phyloP scores from a whole-genome alignment of 64 coral and sea anemone genomes.

The Montipora efflorescens region DNA sequence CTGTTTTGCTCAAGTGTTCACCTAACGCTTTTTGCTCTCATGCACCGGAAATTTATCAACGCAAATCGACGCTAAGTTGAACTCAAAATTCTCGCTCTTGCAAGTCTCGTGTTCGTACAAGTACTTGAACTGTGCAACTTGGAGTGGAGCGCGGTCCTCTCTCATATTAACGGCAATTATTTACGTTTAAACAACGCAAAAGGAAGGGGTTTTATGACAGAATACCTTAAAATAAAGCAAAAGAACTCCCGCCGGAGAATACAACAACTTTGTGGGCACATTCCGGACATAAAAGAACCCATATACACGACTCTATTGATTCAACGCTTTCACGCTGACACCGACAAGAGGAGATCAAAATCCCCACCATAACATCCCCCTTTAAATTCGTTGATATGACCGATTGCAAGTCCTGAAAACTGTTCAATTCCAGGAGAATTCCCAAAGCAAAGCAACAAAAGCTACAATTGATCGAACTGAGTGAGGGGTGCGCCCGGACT shows the following conservation, averaged over 20 bases:
- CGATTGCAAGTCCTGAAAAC: background rate
- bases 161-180: background rate
- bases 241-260: background rate
- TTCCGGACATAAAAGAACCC: slow-evolving; percentile 48
- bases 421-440: background rate
- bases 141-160: background rate
- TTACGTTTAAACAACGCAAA: slow-evolving; percentile 34
- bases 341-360: background rate
- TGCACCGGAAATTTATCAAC: slow-evolving; percentile 36
- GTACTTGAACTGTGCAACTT: background rate
- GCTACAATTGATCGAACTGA: background rate
- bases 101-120: slow-evolving; percentile 8
- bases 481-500: slow-evolving; percentile 49
- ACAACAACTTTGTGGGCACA: slow-evolving; percentile 47
- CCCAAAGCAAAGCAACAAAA: background rate
- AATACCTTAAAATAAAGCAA: slow-evolving; percentile 30
- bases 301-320: slow-evolving; percentile 28
- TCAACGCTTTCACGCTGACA: slow-evolving; percentile 32
- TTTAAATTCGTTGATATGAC: background rate
- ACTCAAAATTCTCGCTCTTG: slow-evolving; percentile 5
- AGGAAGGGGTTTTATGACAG: slow-evolving; percentile 31
- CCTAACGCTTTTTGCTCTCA: slow-evolving; percentile 30
- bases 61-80: background rate
- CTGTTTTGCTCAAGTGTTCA: background rate
- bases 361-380: background rate